A percentile compares a stretch with the other conserved stretches of the same genome.
phyloP scores from a whole-genome alignment of 2,113 vertebrate species.

The Chaetodon auriga region DNA sequence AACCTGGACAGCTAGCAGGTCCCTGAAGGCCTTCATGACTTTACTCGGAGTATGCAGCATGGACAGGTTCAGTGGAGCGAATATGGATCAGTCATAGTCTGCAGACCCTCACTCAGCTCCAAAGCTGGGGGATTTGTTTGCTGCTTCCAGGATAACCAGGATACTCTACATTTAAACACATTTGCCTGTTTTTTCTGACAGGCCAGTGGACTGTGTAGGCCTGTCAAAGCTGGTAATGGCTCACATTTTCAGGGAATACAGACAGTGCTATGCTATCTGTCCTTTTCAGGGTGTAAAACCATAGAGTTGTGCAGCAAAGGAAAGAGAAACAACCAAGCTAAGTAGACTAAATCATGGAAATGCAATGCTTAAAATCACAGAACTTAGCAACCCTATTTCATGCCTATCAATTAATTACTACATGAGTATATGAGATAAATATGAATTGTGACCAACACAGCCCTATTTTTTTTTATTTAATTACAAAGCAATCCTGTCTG shows the following conservation, averaged over 20 bases:
- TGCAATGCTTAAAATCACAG: neutral
- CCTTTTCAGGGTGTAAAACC: neutral
- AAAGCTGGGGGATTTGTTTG: slow-evolving; percentile 72
- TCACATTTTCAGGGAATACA: slow-evolving; percentile 43
- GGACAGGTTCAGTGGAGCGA: slow-evolving; percentile 67
- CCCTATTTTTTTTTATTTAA: too few species aligned
- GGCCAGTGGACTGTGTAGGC: slow-evolving; percentile 62
- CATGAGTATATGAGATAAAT: neutral
- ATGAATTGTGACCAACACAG: neutral
- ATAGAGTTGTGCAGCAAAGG: neutral
- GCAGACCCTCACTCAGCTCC: slow-evolving; percentile 43
- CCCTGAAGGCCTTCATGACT: slow-evolving; percentile 32
- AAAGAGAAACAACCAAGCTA: neutral
- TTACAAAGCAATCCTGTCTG: neutral
- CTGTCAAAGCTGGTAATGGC: slow-evolving; percentile 65
- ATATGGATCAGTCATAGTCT: slow-evolving; percentile 57
- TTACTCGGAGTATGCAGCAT: slow-evolving; percentile 1
- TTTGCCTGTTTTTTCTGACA: slow-evolving; percentile 63
- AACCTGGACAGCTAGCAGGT: slow-evolving; percentile 34
- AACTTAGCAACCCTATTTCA: neutral
- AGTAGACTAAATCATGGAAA: neutral
- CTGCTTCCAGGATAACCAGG: slow-evolving; percentile 48
- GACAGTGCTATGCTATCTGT: neutral
- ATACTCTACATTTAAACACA: slow-evolving; percentile 62
- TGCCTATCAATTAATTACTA: neutral